These are phyloP conservation scores for Amphipyra tragopoginis DNA, from an alignment of 2,888 invertebrate genomes.

Conservation along the genomic window DNA sequence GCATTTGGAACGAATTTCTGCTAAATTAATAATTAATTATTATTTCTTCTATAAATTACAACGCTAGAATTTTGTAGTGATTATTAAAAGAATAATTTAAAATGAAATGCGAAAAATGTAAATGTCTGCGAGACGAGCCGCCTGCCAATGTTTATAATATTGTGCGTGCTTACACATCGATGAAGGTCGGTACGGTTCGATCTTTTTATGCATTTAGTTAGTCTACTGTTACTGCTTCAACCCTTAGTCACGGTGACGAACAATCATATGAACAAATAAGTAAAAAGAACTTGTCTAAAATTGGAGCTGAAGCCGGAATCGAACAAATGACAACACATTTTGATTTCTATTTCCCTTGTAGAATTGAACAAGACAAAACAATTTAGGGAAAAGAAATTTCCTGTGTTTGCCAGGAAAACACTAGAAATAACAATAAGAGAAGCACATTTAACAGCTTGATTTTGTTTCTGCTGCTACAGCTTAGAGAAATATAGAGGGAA, in stretches of 20 bases:
- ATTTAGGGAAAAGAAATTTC: conserved; percentile 9
- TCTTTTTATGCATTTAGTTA: conserved; percentile 50
- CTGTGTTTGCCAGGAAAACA: conserved; percentile 21
- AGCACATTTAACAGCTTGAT: conserved; percentile 26
- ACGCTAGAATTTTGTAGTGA: conserved; percentile 6
- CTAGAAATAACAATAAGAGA: conserved; percentile 25
- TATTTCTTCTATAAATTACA: conserved; percentile 2
- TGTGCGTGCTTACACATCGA: conserved; percentile 55
- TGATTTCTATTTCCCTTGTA: conserved; percentile 11
- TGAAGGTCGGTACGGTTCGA: conserved; percentile 53
- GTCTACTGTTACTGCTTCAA: conserved; percentile 32
- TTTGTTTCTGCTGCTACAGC: conserved; percentile 19
- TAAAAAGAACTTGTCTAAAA: conserved; percentile 1
- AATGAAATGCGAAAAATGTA: conserved; percentile 54
- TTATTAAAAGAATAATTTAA: conserved; percentile 38
- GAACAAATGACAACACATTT: conserved; percentile 12
- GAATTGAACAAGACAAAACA: conserved; percentile 13
- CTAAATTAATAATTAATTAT: background rate
- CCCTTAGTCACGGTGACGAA: conserved; percentile 35
- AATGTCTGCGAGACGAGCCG: conserved; percentile 45
- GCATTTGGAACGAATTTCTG: background rate
- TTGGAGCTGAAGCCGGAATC: background rate
- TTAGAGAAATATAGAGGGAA: conserved; percentile 17
- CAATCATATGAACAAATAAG: conserved; percentile 11
- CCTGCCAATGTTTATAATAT: conserved; percentile 59